Evolutionary conservation across 2,888 invertebrate genomes (phyloP), one percentile per base, ranked within the genome.

Genomic region (Cosmia trapezina): DNA sequence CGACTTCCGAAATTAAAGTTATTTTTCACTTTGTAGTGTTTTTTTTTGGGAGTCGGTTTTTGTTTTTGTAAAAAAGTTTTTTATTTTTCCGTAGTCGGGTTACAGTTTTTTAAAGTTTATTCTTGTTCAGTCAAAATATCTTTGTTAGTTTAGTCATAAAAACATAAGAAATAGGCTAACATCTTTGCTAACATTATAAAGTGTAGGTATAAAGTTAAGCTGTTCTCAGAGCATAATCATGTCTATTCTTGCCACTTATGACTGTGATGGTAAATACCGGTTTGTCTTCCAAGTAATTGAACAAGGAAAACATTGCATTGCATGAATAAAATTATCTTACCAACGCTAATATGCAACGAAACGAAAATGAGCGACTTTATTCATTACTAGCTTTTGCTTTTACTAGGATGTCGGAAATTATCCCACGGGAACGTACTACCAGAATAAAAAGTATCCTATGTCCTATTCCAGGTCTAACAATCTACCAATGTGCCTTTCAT

Each of bases 291-390:
- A 22, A 59, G 62, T 60, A 72, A 14, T 19, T 9, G 47, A 37
- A 33, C 37, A 63, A 72, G 73, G 73, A 79, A 73, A 76, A 76
- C 22, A 63, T 59, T 33, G 28, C 22, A 63, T 59, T 33, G 28
- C 43, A 33, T 54, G 33, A 63, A 59, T 79, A 54, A 41, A 47
- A 62, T 57, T 51, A 62, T 51, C 11, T 28, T 60, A 61, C 7
- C 3, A 33, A 6, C 8, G 14, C 7, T 41, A 19, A 22, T 17
- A 28, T 11, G 69, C 33, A 37, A 6, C 37, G 37, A 37, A 37
- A 37, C 37, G 9, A 37, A 49, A 49, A 19, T 12, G 8, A 19
- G 5, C 49, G 7, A 28, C 3, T 53, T 12, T 53, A n/a, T 53
- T 28, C 28, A 2, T 3, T 28, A 28, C 28, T 28, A 28, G 28